These are phyloP conservation scores for Nyleta sp. DNA, from an alignment of 2,888 invertebrate species.

Conservation along the genomic window DNA sequence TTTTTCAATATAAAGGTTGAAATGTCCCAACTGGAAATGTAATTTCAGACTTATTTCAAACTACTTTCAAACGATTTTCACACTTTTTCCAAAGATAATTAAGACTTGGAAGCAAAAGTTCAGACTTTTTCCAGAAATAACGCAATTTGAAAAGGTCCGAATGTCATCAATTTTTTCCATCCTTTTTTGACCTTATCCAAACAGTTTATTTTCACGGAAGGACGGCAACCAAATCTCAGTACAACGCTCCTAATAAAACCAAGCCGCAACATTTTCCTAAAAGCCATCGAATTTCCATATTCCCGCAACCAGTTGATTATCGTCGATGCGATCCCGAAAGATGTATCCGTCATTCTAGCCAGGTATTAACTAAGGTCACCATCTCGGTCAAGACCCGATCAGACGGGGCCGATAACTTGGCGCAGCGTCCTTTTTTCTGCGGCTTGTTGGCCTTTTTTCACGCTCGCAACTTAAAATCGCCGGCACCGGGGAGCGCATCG, in stretches of 20 bases:
- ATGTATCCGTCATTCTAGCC: constrained; percentile 58
- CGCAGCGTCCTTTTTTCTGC: constrained; percentile 41
- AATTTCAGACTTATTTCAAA: no score
- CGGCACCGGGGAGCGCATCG: constrained; percentile 42
- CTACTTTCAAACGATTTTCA: no score
- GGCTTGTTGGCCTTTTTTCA: not conserved
- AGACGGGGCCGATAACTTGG: constrained; percentile 54
- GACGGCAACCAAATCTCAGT: no score
- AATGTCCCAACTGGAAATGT: no score
- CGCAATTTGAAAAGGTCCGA: no score
- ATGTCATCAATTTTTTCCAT: no score
- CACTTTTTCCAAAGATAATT: no score
- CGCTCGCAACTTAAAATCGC: constrained; percentile 54
- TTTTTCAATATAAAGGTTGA: no score
- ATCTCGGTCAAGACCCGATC: constrained; percentile 61
- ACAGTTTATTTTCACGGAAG: no score
- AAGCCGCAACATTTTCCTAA: constrained; percentile 20
- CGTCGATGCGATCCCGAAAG: constrained; percentile 48
- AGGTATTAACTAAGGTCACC: constrained; percentile 62
- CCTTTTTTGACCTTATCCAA: no score
- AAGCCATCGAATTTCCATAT: constrained; percentile 51
- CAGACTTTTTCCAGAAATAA: no score
- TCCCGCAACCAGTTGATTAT: constrained; percentile 52
- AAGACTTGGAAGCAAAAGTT: no score
- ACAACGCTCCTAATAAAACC: constrained; percentile 1